Evolutionary conservation across 2,888 invertebrate species (phyloP), one percentile per base, ranked within the genome.

Genomic region (Lasiommata megera): DNA sequence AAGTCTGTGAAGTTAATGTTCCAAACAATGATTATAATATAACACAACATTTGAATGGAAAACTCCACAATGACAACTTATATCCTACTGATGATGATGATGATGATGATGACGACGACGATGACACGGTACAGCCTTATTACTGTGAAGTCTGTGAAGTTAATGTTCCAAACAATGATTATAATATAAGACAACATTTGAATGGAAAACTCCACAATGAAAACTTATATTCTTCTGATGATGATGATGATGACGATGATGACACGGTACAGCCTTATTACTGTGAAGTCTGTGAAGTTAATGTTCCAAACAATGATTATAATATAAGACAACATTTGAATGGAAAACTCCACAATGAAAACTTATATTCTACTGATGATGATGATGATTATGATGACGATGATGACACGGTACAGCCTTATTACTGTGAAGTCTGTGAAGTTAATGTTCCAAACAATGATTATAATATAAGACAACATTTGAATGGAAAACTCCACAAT

Each of bases 131-230:
- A 18, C n/a, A 18, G 11, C n/a, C 28, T 5, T 53, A 43, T 31
- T 48, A 43, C 29, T 61, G 58, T 43, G 52, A 51, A 1, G 7
- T 59, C 0, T 62, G 62, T 29, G 17, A 52, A 23, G 41, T 54
- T 5, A 5, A 43, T 7, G 17, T 62, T 8, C 37, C 54, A 0
- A 40, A 57, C 18, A 52, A 53, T 14, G 18, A 52, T 1, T 9
- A 18, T 1, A 54, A 48, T 29, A 60, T 60, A 38, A 12, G 16
- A 11, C 6, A 23, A 1, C 59, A 62, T 17, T 54, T 54, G 12
- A 34, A 48, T 0, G 62, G 59, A 7, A 8, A 6, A 11, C 18
- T 41, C 3, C 56, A 56, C 16, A 11, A 5, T 3, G 28, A 34
- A 34, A 34, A 34, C 11, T 34, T 34, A 11, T 3, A 11, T 9